Evolutionary conservation across 2,113 vertebrate species (phyloP), one percentile per base, ranked within the genome.

Genomic region (Eulemur macaco): DNA sequence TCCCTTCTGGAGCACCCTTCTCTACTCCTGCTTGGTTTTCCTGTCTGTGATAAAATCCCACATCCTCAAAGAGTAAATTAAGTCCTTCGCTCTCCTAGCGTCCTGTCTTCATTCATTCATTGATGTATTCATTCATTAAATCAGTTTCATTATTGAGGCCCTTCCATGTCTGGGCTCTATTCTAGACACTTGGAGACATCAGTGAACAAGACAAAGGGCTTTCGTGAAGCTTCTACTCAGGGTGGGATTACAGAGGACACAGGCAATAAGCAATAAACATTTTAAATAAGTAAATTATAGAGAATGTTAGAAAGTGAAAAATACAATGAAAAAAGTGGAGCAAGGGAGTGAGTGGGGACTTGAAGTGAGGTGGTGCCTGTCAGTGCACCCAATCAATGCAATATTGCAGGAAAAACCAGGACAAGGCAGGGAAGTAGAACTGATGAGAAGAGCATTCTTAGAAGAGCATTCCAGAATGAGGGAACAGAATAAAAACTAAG

Each of bases 11-110:
- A 86, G 1, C 45, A 23, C 3, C 1, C 3, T 89, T 37, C 18
- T 82, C 25, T 78, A n/a, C 13, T 58, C 6, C 12, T 52, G 45
- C 2, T 25, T 77, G 14, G 14, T 10, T 69, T 85, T 89, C 1
- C 34, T 39, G 68, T 52, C n/a, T 94, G 18, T 86, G 39, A 74
- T 78, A 86, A 94, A 89, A 89, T 50, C 15, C 8, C 10, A 47
- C 5, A 23, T 42, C 34, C 29, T 60, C 34, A 64, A 78, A 81
- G 21, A 68, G 5, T 14, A 73, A 68, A 54, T 68, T 81, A 34
- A 17, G 10, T 54, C 8, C 8, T 18, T 63, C 74, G 7, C 37
- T 80, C 9, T 58, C 8, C 47, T 85, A 54, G 17, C 31, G 69
- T 9, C 58, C 27, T 47, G 29, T 1, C 50, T 92, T 34, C 50